These are phyloP conservation scores for Lordiphosa clarofinis DNA, from an alignment of 1,140 invertebrate genomes.

Conservation along the genomic window DNA sequence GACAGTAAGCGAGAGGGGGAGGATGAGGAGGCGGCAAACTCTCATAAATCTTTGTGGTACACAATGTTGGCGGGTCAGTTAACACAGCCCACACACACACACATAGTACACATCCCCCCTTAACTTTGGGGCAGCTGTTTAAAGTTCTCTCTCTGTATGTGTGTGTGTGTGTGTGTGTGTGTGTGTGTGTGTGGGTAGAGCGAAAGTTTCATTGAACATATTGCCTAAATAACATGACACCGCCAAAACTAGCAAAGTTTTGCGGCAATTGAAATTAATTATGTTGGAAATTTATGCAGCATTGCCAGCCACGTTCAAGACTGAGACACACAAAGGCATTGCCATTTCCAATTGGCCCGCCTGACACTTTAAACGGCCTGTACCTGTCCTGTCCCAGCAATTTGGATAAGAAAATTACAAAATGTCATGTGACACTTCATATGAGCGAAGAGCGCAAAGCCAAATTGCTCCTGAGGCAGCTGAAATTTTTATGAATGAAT, in stretches of 20 bases:
- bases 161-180: no score
- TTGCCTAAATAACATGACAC: conserved; percentile 64
- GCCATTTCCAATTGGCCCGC: conserved; percentile 51
- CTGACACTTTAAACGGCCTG: conserved; percentile 62
- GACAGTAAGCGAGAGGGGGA: conserved; percentile 29
- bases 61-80: conserved; percentile 77
- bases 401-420: conserved; percentile 70
- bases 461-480: background rate
- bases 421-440: conserved; percentile 72
- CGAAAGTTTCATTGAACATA: conserved; percentile 71
- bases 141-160: conserved; percentile 9
- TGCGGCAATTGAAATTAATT: conserved; percentile 68
- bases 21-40: conserved; percentile 36
- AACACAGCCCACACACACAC: conserved; percentile 14
- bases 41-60: conserved; percentile 75
- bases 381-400: conserved; percentile 20
- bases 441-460: background rate
- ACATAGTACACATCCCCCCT: no score
- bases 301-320: conserved; percentile 49
- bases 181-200: conserved; percentile 15
- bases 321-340: conserved; percentile 8
- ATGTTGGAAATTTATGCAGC: conserved; percentile 67
- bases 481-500: conserved; percentile 3
- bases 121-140: conserved; percentile 33
- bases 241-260: conserved; percentile 29